A percentile compares a stretch with the other conserved stretches of the same genome.
These are phyloP conservation scores for Cynopterus brachyotis DNA, from an alignment of 2,113 vertebrate genomes.

Conservation along the genomic window DNA sequence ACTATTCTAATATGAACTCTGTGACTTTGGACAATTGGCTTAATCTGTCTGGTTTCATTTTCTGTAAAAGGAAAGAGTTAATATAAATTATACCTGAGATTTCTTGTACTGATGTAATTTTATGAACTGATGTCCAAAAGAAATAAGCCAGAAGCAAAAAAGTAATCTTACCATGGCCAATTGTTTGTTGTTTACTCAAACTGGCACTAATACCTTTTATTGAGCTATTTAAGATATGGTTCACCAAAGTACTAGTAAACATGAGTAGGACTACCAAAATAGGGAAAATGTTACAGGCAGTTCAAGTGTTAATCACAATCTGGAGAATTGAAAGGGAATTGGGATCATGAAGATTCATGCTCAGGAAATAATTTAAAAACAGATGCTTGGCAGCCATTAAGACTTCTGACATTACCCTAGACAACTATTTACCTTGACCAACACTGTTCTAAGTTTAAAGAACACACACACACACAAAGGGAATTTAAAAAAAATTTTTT, in stretches of 20 bases:
- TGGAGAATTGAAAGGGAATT: slow-evolving; percentile 12
- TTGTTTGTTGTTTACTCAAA: slow-evolving; percentile 29
- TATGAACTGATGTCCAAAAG: slow-evolving; percentile 28
- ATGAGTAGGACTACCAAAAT: background rate
- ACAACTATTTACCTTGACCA: slow-evolving; percentile 8
- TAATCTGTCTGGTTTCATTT: slow-evolving; percentile 55
- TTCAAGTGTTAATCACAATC: background rate
- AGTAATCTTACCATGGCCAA: background rate
- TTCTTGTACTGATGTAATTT: background rate
- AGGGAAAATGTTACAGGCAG: background rate
- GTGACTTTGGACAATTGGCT: slow-evolving; percentile 43
- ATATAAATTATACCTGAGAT: slow-evolving; percentile 5
- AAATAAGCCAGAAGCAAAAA: background rate
- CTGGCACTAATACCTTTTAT: background rate
- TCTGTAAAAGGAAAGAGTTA: slow-evolving; percentile 38
- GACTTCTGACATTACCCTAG: background rate
- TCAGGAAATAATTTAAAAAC: background rate
- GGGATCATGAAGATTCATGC: background rate
- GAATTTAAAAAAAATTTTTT: background rate
- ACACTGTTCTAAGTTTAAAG: slow-evolving; percentile 12
- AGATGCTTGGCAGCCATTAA: background rate
- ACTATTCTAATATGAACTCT: slow-evolving; percentile 18
- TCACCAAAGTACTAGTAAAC: background rate
- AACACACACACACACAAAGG: background rate
- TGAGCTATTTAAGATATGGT: slow-evolving; percentile 24